Base-by-base conservation (phyloP, 2,113 vertebrate species). In the Megaceryle torquata region DNA sequence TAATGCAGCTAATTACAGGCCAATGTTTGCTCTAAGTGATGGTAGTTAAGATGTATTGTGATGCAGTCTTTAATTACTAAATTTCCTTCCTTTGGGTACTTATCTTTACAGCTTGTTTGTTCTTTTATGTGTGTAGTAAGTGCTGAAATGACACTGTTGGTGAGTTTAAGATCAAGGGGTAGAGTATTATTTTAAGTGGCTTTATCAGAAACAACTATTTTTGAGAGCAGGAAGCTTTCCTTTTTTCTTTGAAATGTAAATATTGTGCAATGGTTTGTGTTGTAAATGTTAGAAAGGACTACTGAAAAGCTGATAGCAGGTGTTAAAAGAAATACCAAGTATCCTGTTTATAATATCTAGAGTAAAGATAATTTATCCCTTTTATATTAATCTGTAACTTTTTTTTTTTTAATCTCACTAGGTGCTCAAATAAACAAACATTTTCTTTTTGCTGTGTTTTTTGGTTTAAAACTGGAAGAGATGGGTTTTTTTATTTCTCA, bases 201-300 rank as follows among this genome's bases (percentile, higher is more conserved):
- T 92, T 87, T 84, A 92, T 92, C 77, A 89, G 74, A 87, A 89
- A 51, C 19, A 77, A 48, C 35, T 19, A 39, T 56, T 93, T 87
- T 50, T 28, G 39, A 79, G 70, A 89, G 81, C 41, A 64, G 56
- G 69, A 93, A 91, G 61, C 16, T 61, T 78, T 75, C 14, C 5
- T 59, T 60, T 81, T 74, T 71, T 28, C 39, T 82, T 94, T 95
- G 60, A 83, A 86, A 44, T 86, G 80, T 84, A 93, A 96, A 79
- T 72, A 89, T 69, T 95, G 65, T 61, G 81, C 91, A 91, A 76
- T 4, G 31, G 25, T 68, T 15, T 63, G 54, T n/a, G 21, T 60
- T 57, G 57, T 35, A 65, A 77, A 64, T 50, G 14, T 37, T 6
- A 57, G 28, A 74, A 83, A 63, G 59, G 67, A 43, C 44, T 79